Conservation (phyloP, 2,113 vertebrate genomes). For the Atractosteus spatula region DNA sequence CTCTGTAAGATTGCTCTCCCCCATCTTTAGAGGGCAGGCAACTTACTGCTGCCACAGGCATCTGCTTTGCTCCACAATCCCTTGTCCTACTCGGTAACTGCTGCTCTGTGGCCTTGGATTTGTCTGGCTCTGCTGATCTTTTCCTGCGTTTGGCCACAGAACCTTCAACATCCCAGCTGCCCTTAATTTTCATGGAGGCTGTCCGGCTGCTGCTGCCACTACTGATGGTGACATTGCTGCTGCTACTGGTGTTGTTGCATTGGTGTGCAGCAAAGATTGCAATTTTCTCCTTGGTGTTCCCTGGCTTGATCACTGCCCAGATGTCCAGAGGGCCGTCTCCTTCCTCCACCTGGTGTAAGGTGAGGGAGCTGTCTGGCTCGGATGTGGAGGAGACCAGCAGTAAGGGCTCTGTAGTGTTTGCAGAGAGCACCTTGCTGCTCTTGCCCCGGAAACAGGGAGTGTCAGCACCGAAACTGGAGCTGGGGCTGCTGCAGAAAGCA, state of each 20-base stretch:
- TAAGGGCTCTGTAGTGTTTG: conserved; percentile 29
- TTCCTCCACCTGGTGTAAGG: conserved; percentile 70
- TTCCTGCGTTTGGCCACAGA: conserved; percentile 78
- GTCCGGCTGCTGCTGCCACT: conserved; percentile 31
- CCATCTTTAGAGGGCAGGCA: conserved; percentile 1
- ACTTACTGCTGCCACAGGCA: not conserved
- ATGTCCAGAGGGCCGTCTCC: conserved; percentile 72
- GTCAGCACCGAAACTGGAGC: conserved; percentile 18
- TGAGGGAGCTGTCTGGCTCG: conserved; percentile 30
- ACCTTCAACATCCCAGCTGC: conserved; percentile 78
- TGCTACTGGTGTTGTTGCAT: conserved; percentile 28
- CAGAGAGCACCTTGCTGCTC: conserved; percentile 23
- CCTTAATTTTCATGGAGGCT: conserved; percentile 78
- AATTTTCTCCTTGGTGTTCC: conserved; percentile 94
- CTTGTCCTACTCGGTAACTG: not conserved
- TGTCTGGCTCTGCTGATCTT: conserved; percentile 70
- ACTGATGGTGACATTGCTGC: conserved; percentile 5
- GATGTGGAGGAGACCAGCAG: conserved; percentile 22
- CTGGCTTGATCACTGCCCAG: conserved; percentile 89
- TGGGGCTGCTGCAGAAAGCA: conserved; percentile 61
- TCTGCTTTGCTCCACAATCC: not conserved
- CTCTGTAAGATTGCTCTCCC: not conserved
- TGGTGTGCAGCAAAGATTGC: conserved; percentile 86
- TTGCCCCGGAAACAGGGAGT: conserved; percentile 16
- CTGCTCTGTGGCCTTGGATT: conserved; percentile 45